Conservation (phyloP, 1,140 invertebrate species). For the Penaeus vannamei region DNA sequence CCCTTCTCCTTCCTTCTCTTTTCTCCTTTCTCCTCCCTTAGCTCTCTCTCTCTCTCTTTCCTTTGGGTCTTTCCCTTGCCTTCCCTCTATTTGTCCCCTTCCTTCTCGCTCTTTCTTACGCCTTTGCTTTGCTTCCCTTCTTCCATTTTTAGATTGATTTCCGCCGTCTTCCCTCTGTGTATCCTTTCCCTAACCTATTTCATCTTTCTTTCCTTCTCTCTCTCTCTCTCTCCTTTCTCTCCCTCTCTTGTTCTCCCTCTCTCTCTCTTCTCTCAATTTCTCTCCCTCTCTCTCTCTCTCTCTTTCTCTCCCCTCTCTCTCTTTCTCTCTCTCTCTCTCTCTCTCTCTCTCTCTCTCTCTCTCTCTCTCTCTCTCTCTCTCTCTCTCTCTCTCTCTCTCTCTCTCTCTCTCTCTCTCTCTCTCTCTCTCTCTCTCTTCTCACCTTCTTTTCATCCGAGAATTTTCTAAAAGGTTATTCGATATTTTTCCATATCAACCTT, state of each 20-base stretch:
- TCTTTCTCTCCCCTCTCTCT: not conserved
- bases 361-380: not conserved
- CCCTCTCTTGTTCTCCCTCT: not conserved
- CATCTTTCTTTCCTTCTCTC: not conserved
- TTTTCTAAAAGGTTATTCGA: not conserved
- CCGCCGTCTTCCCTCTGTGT: not conserved
- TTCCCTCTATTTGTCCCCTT: not conserved
- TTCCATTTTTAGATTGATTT: no score
- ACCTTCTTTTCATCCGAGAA: not conserved
- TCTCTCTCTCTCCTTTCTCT: not conserved
- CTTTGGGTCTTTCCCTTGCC: not conserved
- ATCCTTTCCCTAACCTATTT: not conserved
- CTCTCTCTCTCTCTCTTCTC: not conserved
- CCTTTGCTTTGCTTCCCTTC: not conserved
- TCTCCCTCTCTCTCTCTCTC: no score
- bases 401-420: not conserved
- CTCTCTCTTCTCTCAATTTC: not conserved
- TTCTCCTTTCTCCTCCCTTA: not conserved
- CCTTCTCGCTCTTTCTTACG: not conserved
- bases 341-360: slow-evolving; percentile 7
- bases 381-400: not conserved
- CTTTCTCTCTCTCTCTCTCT: not conserved
- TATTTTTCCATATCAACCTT: not conserved
- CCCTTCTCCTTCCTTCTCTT: not conserved
- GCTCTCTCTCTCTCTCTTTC: not conserved